These are phyloP conservation scores for Peromyscus maniculatus DNA, from an alignment of 2,113 vertebrate genomes.

Conservation along the genomic window DNA sequence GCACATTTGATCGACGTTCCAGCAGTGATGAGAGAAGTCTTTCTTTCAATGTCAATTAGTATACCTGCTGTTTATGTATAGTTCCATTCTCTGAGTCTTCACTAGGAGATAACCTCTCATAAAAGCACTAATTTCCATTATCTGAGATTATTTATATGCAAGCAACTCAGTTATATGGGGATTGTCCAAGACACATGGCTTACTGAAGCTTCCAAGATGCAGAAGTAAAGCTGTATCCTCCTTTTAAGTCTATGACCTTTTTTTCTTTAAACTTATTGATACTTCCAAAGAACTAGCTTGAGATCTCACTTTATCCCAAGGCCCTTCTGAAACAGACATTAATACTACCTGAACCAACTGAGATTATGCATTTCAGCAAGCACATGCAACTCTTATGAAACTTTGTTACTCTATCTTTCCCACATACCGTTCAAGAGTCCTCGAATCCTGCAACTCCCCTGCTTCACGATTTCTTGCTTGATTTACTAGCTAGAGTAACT, in stretches of 20 bases:
- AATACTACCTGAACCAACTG: background rate
- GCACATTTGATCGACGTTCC: background rate
- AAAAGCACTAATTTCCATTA: background rate
- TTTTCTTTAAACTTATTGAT: background rate
- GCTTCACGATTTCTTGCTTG: background rate
- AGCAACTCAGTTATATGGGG: background rate
- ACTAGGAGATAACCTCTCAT: background rate
- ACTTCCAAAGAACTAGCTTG: background rate
- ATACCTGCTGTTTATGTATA: background rate
- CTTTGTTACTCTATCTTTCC: background rate
- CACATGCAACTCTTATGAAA: background rate
- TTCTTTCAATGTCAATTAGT: background rate
- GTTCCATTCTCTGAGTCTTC: background rate
- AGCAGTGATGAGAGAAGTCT: background rate
- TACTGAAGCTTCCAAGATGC: background rate
- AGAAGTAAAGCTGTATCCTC: background rate
- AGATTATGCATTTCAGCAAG: background rate
- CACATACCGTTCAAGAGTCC: background rate
- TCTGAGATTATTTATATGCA: background rate
- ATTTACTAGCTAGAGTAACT: background rate
- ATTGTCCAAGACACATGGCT: background rate
- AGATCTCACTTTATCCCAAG: background rate
- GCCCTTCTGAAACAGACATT: background rate
- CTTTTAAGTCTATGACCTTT: background rate
- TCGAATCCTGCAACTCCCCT: too few species aligned